Conservation (phyloP, 1,140 invertebrate species). For the Whitmania pigra region DNA sequence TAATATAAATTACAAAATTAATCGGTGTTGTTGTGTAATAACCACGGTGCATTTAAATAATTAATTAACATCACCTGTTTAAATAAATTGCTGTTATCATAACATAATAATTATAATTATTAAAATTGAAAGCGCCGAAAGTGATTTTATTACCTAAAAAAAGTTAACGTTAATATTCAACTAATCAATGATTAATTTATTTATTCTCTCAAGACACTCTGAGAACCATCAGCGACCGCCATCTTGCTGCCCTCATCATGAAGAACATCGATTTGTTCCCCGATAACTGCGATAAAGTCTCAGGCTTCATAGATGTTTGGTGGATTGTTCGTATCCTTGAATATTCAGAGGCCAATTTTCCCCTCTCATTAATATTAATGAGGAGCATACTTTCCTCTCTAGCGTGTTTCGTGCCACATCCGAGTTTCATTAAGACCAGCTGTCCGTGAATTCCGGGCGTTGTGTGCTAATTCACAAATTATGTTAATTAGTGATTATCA, state of each 20-base stretch:
- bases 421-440: not conserved
- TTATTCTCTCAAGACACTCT: constrained; percentile 33
- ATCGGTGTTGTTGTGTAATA: too few relatives aligned
- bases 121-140: too few relatives aligned
- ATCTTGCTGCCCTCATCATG: constrained; percentile 61
- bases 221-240: constrained; percentile 31
- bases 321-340: constrained; percentile 71
- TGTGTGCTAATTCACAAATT: not conserved
- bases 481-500: not conserved
- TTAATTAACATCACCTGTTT: not conserved
- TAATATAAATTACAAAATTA: too few relatives aligned
- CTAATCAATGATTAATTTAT: too few relatives aligned
- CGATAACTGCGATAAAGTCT: constrained; percentile 65
- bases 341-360: not conserved
- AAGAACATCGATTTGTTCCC: constrained; percentile 96
- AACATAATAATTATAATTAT: too few relatives aligned
- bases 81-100: not conserved
- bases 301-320: constrained; percentile 94
- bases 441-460: not conserved
- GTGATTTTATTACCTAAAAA: not conserved
- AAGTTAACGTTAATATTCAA: too few relatives aligned
- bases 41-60: too few relatives aligned
- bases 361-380: not conserved
- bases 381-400: not conserved
- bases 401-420: not conserved